Conservation (phyloP, 2,888 invertebrate genomes). For the Camptogramma bilineatum region DNA sequence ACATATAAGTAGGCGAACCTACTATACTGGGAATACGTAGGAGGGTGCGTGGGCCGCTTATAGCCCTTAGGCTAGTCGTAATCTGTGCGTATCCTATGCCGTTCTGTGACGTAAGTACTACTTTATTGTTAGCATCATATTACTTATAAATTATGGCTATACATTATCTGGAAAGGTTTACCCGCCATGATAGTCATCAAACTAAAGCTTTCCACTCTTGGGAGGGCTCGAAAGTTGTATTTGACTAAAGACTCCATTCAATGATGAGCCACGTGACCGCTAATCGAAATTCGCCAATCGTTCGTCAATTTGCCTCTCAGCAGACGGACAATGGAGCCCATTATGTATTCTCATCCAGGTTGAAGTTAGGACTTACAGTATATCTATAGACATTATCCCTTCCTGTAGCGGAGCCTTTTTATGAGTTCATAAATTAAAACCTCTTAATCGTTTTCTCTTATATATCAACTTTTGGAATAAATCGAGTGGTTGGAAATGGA, state of each 20-base stretch:
- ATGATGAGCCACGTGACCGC: not conserved
- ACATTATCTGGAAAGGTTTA: not conserved
- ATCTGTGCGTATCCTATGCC: conserved; percentile 13
- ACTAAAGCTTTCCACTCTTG: not conserved
- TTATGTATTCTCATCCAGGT: not conserved
- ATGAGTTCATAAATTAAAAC: conserved; percentile 3
- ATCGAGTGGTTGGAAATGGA: not conserved
- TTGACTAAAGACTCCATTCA: not conserved
- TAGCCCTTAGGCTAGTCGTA: conserved; percentile 8
- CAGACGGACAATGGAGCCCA: not conserved
- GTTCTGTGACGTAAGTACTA: conserved; percentile 16
- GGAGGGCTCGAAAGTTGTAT: not conserved
- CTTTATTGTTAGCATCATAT: conserved; percentile 11
- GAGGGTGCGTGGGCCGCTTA: conserved; percentile 17
- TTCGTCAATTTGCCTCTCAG: not conserved
- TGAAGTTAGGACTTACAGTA: not conserved
- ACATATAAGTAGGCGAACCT: conserved; percentile 13
- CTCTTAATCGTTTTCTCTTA: conserved; percentile 7
- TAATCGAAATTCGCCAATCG: not conserved
- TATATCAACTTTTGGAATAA: conserved; percentile 1
- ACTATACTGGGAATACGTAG: conserved; percentile 3
- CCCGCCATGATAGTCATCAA: not conserved
- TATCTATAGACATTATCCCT: not conserved
- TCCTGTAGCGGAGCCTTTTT: not conserved
- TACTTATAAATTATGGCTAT: not conserved